Percentiles rank a stretch among this genome's conserved stretches.
These are phyloP conservation scores for Ephestia elutella DNA, from an alignment of 1,140 invertebrate species.

Conservation along the genomic window DNA sequence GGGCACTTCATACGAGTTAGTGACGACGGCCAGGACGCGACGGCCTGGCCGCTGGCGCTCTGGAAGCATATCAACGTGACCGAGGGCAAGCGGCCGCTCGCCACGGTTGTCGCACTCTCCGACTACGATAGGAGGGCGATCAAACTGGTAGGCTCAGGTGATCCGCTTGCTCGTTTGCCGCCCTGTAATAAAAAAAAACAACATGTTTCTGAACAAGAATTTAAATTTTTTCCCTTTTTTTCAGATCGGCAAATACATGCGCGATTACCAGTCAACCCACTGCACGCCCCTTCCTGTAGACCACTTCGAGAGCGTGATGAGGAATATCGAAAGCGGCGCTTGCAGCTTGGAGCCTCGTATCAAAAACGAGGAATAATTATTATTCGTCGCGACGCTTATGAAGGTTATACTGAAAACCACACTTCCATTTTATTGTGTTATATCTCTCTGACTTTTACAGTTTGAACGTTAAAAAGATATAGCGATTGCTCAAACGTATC, in stretches of 20 bases:
- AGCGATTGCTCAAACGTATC: too few species aligned
- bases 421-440: too few species aligned
- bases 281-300: conserved; percentile 84
- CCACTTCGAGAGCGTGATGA: conserved; percentile 27
- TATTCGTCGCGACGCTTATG: too few species aligned
- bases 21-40: conserved; percentile 74
- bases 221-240: conserved; percentile 22
- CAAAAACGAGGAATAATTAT: not conserved
- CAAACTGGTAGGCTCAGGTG: too few species aligned
- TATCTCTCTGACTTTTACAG: too few species aligned
- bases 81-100: conserved; percentile 28
- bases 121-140: too few species aligned
- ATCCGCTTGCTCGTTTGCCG: too few species aligned
- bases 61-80: not conserved
- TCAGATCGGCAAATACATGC: conserved; percentile 83
- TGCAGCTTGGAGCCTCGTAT: not conserved
- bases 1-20: too few species aligned
- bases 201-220: not conserved
- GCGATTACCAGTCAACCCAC: conserved; percentile 90
- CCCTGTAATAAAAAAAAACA: too few species aligned
- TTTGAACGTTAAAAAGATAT: too few species aligned
- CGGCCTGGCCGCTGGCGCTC: not conserved
- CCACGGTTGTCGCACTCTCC: conserved; percentile 53
- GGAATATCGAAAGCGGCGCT: not conserved
- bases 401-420: too few species aligned